A percentile compares a stretch with the other conserved stretches of the same genome.
phyloP scores from a whole-genome alignment of 2,113 vertebrate species.

The Brachionichthys hirsutus region DNA sequence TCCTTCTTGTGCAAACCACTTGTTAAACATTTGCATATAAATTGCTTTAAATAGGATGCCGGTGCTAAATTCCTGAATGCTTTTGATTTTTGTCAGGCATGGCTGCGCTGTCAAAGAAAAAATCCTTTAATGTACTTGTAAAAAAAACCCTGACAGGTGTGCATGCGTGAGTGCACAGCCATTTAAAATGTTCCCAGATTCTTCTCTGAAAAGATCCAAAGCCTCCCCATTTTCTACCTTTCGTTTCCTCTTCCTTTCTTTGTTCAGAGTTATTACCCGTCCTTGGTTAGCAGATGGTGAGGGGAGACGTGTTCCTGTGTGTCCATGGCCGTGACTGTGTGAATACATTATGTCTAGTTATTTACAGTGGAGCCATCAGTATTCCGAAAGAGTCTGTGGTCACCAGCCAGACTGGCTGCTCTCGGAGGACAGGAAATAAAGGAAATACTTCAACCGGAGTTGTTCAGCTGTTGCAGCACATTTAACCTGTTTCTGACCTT shows the following conservation, averaged over 20 bases:
- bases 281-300: constrained; percentile 30
- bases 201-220: constrained; percentile 22
- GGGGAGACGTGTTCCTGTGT: constrained; percentile 14
- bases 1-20: constrained; percentile 39
- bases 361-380: constrained; percentile 24
- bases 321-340: not conserved
- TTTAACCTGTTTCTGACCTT: constrained; percentile 5
- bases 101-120: constrained; percentile 42
- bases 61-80: constrained; percentile 55
- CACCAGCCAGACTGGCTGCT: not conserved
- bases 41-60: constrained; percentile 63
- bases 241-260: constrained; percentile 6
- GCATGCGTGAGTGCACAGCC: not conserved
- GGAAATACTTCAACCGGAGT: not conserved
- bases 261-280: constrained; percentile 33
- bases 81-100: constrained; percentile 43
- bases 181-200: constrained; percentile 5
- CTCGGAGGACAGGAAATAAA: constrained; percentile 4
- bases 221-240: not conserved
- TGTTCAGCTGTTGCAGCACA: not conserved
- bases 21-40: constrained; percentile 72
- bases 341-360: constrained; percentile 22
- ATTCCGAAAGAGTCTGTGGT: constrained; percentile 31
- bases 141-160: constrained; percentile 39
- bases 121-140: constrained; percentile 35